A percentile compares a stretch with the other conserved stretches of the same genome.
Evolutionary conservation across 2,113 vertebrate species (phyloP).

Genomic region (Mus musculus): GRCm39 chr11:32523001-32523500

Average conservation of each 20-base stretch:
- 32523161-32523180: not conserved
- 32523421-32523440: not conserved
- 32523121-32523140: not conserved
- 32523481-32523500: not conserved
- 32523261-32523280: not conserved
- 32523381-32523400: not conserved
- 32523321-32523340: not conserved
- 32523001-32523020: not conserved
- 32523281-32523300: not conserved
- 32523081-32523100: not conserved
- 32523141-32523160: not conserved
- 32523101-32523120: not conserved
- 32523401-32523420: not conserved
- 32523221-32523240: not conserved
- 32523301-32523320: not conserved
- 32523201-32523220: not conserved
- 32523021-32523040: not conserved
- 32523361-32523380: not conserved
- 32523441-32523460: not conserved
- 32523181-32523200: not conserved
- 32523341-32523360: not conserved
- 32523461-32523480: not conserved
- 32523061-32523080: not conserved
- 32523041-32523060: not conserved
- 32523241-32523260: not conserved